Conservation (phyloP, 2,797 vertebrate species). For the Falco columbarius region DNA sequence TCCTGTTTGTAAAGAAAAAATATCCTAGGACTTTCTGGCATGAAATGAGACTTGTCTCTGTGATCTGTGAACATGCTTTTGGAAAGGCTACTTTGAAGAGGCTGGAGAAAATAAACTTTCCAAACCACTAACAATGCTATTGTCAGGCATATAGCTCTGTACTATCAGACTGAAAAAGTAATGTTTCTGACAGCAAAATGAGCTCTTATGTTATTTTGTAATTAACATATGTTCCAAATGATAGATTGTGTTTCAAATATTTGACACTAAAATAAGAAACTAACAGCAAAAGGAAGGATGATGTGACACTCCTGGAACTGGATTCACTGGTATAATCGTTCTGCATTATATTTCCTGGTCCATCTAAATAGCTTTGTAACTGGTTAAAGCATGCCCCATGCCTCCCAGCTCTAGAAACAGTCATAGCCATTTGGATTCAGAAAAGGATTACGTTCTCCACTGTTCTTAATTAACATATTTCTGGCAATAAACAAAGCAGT, state of each 20-base stretch:
- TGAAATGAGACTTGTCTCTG: not conserved
- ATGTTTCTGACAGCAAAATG: slow-evolving; percentile 11
- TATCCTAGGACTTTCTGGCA: not conserved
- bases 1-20: not conserved
- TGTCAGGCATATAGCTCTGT: not conserved
- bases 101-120: not conserved
- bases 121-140: not conserved
- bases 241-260: slow-evolving; percentile 32
- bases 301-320: slow-evolving; percentile 27
- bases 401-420: slow-evolving; percentile 25
- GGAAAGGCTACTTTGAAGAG: not conserved
- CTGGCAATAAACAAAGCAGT: slow-evolving; percentile 39
- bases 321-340: slow-evolving; percentile 33
- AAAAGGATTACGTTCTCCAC: slow-evolving; percentile 29
- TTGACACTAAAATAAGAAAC: slow-evolving; percentile 42
- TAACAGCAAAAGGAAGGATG: slow-evolving; percentile 8
- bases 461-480: slow-evolving; percentile 56
- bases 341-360: slow-evolving; percentile 23
- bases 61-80: not conserved
- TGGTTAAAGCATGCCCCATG: not conserved
- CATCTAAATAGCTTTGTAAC: slow-evolving; percentile 46
- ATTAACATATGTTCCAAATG: slow-evolving; percentile 40
- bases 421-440: slow-evolving; percentile 42
- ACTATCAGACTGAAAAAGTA: not conserved
- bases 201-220: slow-evolving; percentile 16